Evolutionary conservation across 2,113 vertebrate species (phyloP).

Genomic region (Corythoichthys intestinalis): DNA sequence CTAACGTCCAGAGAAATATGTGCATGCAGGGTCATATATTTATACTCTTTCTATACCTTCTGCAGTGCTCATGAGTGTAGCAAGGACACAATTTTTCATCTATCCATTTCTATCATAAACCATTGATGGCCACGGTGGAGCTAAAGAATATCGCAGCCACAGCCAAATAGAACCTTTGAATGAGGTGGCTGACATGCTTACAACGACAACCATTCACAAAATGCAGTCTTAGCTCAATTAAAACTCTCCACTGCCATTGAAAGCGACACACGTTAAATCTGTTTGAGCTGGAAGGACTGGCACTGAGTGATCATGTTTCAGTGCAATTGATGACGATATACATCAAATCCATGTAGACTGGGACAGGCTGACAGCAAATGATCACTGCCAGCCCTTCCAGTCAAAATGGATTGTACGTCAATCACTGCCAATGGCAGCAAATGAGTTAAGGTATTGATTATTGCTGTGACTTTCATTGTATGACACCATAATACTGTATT

Average conservation of each 20-base stretch:
- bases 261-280: no score
- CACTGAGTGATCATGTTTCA: no score
- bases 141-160: background rate
- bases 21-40: slow-evolving; percentile 22
- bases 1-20: slow-evolving; percentile 7
- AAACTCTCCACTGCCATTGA: no score
- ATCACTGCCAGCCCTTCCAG: no score
- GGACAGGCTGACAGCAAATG: no score
- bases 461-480: background rate
- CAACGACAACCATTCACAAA: background rate
- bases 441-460: no score
- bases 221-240: background rate
- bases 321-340: no score
- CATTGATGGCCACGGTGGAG: background rate
- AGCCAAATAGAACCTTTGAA: background rate
- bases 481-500: background rate
- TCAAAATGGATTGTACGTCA: no score
- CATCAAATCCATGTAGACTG: no score
- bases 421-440: no score
- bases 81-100: background rate
- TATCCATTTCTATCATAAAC: background rate
- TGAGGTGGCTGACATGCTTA: background rate
- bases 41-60: background rate
- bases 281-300: no score
- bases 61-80: slow-evolving; percentile 10